Base-by-base conservation (phyloP, 2,797 vertebrate genomes). In the Cottoperca gobio region DNA sequence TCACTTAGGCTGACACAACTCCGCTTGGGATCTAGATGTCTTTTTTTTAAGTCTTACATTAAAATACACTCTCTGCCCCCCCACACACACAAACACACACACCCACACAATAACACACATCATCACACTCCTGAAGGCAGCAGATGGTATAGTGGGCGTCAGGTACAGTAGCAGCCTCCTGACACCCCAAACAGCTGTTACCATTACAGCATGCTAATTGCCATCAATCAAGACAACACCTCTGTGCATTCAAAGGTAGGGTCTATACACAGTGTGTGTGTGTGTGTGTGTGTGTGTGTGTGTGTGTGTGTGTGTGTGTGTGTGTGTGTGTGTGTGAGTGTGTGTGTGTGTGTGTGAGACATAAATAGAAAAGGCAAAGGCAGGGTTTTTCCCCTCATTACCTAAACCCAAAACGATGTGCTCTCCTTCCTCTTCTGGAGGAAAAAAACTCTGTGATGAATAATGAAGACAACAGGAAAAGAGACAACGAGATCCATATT, bases 161-260 rank as follows among this genome's bases (percentile, higher is more conserved):
- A 95, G 96, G 95, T 96, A 96, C 94, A 88, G 86, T 86, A 86
- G 83, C 95, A 95, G 96, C 95, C 95, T 96, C 96, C 95, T 95
- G 96, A 96, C 95, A 95, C 95, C 92, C 88, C 76, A 94, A 97
- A 97, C 96, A 97, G 95, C 96, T 97, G 96, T 96, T 97, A 96
- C 95, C 90, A 95, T 96, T 96, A 96, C 95, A 95, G 95, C 95
- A 97, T 96, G 96, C 96, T 97, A 97, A 97, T 97, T 97, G 95
- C 95, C 95, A 95, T 96, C 96, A 96, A 95, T 96, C 96, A 97
- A 95, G 95, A 95, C 94, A 93, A 94, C 94, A 96, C 95, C 96
- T 95, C 93, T 89, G 94, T 94, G 94, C 94, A 96, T 95, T 95
- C 93, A 93, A 92, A 95, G 95, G 93, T 93, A 83, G 90, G 31